Base-by-base conservation (phyloP, 53 echinoderm and acorn worm species). In the Glandiceps talaboti region DNA sequence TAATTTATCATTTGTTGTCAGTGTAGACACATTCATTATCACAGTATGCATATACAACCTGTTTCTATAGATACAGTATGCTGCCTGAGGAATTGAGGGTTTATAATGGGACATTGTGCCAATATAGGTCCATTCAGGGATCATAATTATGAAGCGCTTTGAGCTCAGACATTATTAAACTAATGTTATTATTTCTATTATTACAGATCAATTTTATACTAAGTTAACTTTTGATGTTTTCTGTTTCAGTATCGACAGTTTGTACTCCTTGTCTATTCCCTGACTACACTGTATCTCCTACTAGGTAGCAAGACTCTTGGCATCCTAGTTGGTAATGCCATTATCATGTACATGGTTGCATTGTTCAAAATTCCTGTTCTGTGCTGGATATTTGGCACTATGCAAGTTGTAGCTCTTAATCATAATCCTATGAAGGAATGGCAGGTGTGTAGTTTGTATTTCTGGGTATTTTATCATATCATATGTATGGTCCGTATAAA, bases 361-460 rank as follows among this genome's bases (percentile, higher is more conserved):
- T 75, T 82, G 80, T 79, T 83, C 29, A 33, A 77, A 72, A 77
- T 73, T 10, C 32, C 32, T 45, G 29, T 29, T 14, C 73, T 86
- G 0, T 85, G 85, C 29, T 89, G 89, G 89, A 31, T 80, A 1
- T 74, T 86, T 32, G 74, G 82, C 30, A 25, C 32, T 14, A 32
- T 85, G 1, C 73, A 85, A 29, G 82, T 89, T 33, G 28, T 75
- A 25, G 73, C 76, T 14, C 32, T 82, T 26, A 76, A 80, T 29
- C 26, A 72, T 27, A 77, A 86, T 0, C 27, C 29, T 27, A 26
- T 86, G 14, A 75, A 30, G 31, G 33, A 20, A 0, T 32, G 79
- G 30, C 28, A 82, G 83, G 89, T 89, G 76, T 73, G 89, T 79
- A 28, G n/a, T n/a, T n/a, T n/a, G n/a, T n/a, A n/a, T n/a, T n/a